Evolutionary conservation across 2,113 vertebrate genomes (phyloP).

Genomic region (Hylia prasina): DNA sequence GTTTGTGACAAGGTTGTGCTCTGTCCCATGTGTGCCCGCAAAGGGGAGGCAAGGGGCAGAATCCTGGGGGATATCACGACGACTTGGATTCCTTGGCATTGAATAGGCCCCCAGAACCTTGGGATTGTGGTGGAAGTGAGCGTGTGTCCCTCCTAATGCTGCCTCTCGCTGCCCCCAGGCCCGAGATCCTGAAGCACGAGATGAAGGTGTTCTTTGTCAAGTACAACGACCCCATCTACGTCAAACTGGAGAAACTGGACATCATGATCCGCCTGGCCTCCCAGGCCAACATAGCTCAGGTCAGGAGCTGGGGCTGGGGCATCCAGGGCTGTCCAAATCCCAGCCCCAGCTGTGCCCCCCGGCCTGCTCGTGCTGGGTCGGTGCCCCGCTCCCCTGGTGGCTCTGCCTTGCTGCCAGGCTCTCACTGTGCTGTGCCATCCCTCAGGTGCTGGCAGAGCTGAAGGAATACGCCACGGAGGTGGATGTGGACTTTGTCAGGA

Average conservation of each 20-base stretch:
- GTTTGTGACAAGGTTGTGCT: background rate
- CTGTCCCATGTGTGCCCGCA: background rate
- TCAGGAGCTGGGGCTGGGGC: background rate
- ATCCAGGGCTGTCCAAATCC: fast-evolving
- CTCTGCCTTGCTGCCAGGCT: background rate
- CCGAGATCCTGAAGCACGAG: constrained; percentile 96
- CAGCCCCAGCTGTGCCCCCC: background rate
- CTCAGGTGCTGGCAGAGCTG: constrained; percentile 92
- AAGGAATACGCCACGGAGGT: constrained; percentile 98
- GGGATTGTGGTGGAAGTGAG: background rate
- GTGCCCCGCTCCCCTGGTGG: fast-evolving
- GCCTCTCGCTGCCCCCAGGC: constrained; percentile 62
- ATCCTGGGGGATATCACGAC: fast-evolving
- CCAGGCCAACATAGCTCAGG: constrained; percentile 98
- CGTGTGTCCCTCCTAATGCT: fast-evolving
- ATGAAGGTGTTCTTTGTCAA: constrained; percentile 99
- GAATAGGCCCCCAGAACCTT: background rate
- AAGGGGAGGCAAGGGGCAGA: background rate
- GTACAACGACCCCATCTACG: constrained; percentile 98
- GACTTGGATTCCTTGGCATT: background rate
- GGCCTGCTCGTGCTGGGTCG: fast-evolving
- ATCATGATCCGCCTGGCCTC: constrained; percentile 99
- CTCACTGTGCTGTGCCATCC: background rate
- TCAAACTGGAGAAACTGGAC: constrained; percentile 98
- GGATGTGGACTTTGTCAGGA: constrained; percentile 96